Conservation (phyloP, 2,797 vertebrate genomes). For the Chaunax sp. region DNA sequence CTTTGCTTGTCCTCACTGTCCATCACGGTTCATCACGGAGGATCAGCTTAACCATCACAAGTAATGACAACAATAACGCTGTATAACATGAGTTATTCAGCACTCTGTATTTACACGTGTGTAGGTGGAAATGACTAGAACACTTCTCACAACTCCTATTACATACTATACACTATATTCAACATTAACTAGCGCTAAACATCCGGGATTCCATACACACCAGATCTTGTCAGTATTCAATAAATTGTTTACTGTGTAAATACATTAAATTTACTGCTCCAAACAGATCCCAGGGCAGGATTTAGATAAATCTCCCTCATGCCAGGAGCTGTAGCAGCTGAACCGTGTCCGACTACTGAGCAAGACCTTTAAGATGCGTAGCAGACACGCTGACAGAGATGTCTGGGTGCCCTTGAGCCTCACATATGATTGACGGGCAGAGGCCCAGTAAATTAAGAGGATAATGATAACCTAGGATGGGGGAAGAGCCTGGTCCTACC, state of each 20-base stretch:
- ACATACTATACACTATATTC: not conserved
- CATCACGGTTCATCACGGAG: conserved; percentile 88
- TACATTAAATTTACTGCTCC: conserved; percentile 34
- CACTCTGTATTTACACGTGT: not conserved
- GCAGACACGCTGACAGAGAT: conserved; percentile 52
- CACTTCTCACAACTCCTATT: not conserved
- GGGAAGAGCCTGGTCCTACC: conserved; percentile 32
- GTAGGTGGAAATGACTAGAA: conserved; percentile 2
- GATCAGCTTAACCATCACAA: conserved; percentile 85
- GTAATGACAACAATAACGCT: conserved; percentile 61
- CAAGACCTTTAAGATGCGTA: conserved; percentile 61
- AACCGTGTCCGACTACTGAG: conserved; percentile 55
- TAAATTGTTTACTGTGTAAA: conserved; percentile 46
- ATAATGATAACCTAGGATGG: conserved; percentile 48
- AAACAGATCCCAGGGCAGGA: conserved; percentile 45
- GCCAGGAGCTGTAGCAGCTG: conserved; percentile 50
- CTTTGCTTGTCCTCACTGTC: conserved; percentile 88
- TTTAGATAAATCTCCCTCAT: conserved; percentile 59
- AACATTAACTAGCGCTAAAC: not conserved
- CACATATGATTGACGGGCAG: conserved; percentile 72
- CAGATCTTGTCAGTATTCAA: conserved; percentile 26
- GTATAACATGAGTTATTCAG: not conserved
- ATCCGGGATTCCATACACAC: conserved; percentile 2
- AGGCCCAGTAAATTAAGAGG: conserved; percentile 73
- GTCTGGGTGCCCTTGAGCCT: conserved; percentile 66